Evolutionary conservation across 2,797 vertebrate species (phyloP), one percentile per base, ranked within the genome.

Genomic region (Vireo griseus): DNA sequence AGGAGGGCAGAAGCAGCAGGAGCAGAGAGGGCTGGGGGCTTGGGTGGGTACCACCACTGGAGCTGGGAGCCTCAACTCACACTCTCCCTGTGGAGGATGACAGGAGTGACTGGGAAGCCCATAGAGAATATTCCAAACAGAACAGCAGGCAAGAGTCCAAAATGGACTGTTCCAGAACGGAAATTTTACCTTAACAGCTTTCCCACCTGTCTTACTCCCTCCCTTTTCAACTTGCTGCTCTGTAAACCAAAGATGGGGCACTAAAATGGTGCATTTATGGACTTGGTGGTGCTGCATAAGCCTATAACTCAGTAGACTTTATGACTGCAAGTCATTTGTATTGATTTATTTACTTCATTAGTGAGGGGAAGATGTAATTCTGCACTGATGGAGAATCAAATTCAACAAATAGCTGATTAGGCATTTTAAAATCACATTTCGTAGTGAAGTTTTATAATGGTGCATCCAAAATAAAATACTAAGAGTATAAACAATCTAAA

Each of bases 321-420:
- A 91, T 65, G 91, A 80, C 69, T 88, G 40, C 35, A 72, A 95
- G 76, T 68, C 58, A 84, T 81, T 92, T 92, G 31, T 94, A 95
- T 91, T 1, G 54, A 95, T 94, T 90, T 94, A 83, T 91, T 83
- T 92, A 94, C 82, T 86, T 94, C 87, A 90, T 94, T 78, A 95
- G 31, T 2, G 19, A 83, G 22, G 21, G 58, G 24, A 94, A 95
- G 79, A 95, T 75, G 68, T 40, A 92, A 95, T 94, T 92, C 62
- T 2, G 11, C 82, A 72, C 5, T 80, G 90, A 96, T 52, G 35
- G 79, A 88, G 52, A 79, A 87, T 5, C 4, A 16, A 91, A 91
- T 2, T 94, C 75, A 91, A 80, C 7, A 1, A 90, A 68, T 2
- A 85, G 75, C 65, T 84, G 79, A 93, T 88, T 9, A 90, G 47